Evolutionary conservation across 2,888 invertebrate genomes (phyloP).

Genomic region (Pachymerium ferrugineum): DNA sequence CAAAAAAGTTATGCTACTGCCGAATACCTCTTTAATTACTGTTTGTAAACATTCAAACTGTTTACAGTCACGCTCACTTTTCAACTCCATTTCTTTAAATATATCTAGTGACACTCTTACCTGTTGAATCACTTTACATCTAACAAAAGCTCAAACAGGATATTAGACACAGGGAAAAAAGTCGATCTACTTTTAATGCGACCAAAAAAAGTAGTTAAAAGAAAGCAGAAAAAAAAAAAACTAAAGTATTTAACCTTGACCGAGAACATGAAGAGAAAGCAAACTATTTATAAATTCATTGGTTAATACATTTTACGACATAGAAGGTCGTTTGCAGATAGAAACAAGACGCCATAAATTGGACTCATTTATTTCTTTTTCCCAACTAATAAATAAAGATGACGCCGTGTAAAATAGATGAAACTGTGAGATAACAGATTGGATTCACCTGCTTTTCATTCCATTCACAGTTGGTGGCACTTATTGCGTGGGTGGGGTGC

Average conservation of each 20-base stretch:
- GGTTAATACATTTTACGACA: neutral
- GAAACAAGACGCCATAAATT: neutral
- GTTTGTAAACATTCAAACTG: too few species aligned
- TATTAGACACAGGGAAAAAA: neutral
- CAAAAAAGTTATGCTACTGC: too few species aligned
- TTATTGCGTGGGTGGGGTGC: conserved; percentile 16
- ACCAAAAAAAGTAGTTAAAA: neutral
- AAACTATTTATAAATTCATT: too few species aligned
- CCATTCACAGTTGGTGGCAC: conserved; percentile 4
- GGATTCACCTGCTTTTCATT: conserved; percentile 6
- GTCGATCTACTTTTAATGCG: neutral
- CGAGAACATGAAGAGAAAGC: neutral
- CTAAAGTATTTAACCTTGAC: neutral
- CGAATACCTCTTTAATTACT: too few species aligned
- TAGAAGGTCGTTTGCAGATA: neutral
- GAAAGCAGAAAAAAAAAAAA: neutral
- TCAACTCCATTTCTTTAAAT: too few species aligned
- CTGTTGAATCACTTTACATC: neutral
- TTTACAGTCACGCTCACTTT: too few species aligned
- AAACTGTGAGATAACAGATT: conserved; percentile 7
- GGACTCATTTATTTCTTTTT: conserved; percentile 9
- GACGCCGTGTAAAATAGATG: conserved; percentile 3
- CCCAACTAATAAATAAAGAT: neutral
- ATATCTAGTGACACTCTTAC: too few species aligned
- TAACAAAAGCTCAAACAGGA: neutral